A percentile compares a stretch with the other conserved stretches of the same genome.
Conservation (phyloP, 2,888 invertebrate genomes). For the Carabus problematicus region DNA sequence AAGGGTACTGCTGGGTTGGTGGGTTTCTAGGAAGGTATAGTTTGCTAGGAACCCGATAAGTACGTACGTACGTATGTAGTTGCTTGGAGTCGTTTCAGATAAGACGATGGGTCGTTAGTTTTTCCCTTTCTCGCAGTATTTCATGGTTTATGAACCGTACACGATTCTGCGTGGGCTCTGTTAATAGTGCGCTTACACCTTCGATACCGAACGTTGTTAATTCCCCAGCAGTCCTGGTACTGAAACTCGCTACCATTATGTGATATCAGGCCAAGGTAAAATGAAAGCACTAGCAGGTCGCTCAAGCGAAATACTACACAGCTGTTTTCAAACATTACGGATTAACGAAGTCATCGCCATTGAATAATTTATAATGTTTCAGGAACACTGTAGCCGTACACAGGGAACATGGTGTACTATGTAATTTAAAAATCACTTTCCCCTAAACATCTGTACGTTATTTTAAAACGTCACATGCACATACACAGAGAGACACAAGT, state of each 20-base stretch:
- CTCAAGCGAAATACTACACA: constrained; percentile 12
- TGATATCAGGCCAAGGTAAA: neutral
- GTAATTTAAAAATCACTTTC: too few species aligned
- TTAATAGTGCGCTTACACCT: constrained; percentile 20
- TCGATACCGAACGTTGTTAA: constrained; percentile 11
- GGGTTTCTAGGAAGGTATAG: too few species aligned
- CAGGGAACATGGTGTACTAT: neutral
- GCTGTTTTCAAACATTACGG: constrained; percentile 24
- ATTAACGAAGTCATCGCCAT: neutral
- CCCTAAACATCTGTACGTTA: too few species aligned
- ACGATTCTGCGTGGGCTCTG: constrained; percentile 29
- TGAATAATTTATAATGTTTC: constrained; percentile 6
- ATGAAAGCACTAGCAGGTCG: constrained; percentile 12
- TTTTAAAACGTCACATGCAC: too few species aligned
- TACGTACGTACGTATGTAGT: neutral
- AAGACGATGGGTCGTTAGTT: constrained; percentile 32
- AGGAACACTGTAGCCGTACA: neutral
- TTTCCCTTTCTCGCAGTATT: constrained; percentile 34
- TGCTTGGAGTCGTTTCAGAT: constrained; percentile 32
- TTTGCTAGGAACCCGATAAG: too few species aligned
- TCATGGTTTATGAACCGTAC: constrained; percentile 39
- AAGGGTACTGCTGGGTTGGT: too few species aligned
- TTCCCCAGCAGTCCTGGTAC: too few species aligned
- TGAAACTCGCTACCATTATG: constrained; percentile 8
- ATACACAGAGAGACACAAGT: too few species aligned